A percentile compares a stretch with the other conserved stretches of the same genome.
Conservation (phyloP, 2,797 vertebrate species). For the Triplophysa bombifrons region DNA sequence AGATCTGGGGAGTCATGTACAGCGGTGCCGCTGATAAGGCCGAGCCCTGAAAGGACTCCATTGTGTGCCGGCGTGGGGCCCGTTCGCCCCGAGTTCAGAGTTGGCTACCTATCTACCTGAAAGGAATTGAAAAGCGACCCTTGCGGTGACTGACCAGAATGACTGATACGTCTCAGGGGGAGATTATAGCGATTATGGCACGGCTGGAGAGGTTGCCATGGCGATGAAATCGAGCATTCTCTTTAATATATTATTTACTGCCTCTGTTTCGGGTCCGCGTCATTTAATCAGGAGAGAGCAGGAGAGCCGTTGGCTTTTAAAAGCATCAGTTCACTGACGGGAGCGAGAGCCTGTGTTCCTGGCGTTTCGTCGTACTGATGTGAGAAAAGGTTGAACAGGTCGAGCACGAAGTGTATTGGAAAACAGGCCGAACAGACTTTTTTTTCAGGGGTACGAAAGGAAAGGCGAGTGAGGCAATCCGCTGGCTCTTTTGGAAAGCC, state of each 20-base stretch:
- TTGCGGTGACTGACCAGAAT: slow-evolving; percentile 81
- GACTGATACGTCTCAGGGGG: slow-evolving; percentile 74
- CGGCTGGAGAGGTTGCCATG: slow-evolving; percentile 84
- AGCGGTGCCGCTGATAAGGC: slow-evolving; percentile 53
- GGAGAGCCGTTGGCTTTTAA: slow-evolving; percentile 63
- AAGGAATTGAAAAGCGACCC: slow-evolving; percentile 78
- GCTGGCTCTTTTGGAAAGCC: slow-evolving; percentile 1
- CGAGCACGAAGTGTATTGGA: slow-evolving; percentile 27
- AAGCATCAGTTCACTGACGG: slow-evolving; percentile 61
- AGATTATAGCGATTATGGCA: slow-evolving; percentile 82
- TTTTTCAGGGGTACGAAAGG: neutral
- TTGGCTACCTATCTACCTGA: slow-evolving; percentile 72
- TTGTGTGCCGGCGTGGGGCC: slow-evolving; percentile 62
- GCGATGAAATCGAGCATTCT: slow-evolving; percentile 82
- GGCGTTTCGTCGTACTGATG: neutral
- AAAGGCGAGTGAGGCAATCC: neutral
- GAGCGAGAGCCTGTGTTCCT: slow-evolving; percentile 3
- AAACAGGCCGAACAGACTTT: slow-evolving; percentile 6
- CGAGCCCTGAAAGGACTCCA: slow-evolving; percentile 54
- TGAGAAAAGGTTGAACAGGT: slow-evolving; percentile 1
- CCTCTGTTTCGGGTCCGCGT: slow-evolving; percentile 77
- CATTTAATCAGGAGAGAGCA: slow-evolving; percentile 82
- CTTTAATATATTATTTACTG: slow-evolving; percentile 86
- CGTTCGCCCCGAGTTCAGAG: slow-evolving; percentile 65
- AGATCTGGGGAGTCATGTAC: slow-evolving; percentile 62